Evolutionary conservation across 2,888 invertebrate species (phyloP), one percentile per base, ranked within the genome.

Genomic region (Drosophila melanosoma): DNA sequence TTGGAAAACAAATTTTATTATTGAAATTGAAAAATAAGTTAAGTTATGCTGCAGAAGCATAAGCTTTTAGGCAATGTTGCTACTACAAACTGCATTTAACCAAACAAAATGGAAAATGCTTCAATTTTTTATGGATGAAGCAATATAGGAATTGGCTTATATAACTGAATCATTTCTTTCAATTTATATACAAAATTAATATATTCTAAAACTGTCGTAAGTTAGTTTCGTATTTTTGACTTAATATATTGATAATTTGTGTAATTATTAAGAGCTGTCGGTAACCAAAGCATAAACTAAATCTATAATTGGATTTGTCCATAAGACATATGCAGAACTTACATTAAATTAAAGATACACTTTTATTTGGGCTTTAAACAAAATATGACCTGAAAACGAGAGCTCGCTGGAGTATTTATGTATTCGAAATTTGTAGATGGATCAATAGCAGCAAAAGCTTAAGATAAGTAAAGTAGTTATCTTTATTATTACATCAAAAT

Each of bases 1-100:
- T 86, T 87, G 85, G 74, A 76, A 82, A 79, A 74, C 67, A 79
- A 89, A 89, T 89, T 87, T 66, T 79, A 84, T 86, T 87, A 87
- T 89, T 77, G 85, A 82, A 89, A 87, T 89, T 87, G 87, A 73
- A 87, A 89, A 84, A 82, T 72, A 68, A 68, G 76, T 76, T 74
- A 66, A 69, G 56, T 72, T 64, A 26, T n/a, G 29, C 20, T 52
- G 70, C 49, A 61, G 53, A 26, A 54, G 45, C 56, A 48, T 49
- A 20, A 54, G 62, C 36, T 33, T 38, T 35, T n/a, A 63, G 23
- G 35, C 29, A 48, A 15, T 58, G 33, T 23, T 45, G 66, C 17
- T n/a, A 11, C 40, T 33, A 17, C 38, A 49, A 68, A 77, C 23
- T 51, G 38, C 38, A 38, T n/a, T 36, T 17, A 38, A 17, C 8